Evolutionary conservation across 2,797 vertebrate species (phyloP).

Genomic region (Masticophis lateralis): DNA sequence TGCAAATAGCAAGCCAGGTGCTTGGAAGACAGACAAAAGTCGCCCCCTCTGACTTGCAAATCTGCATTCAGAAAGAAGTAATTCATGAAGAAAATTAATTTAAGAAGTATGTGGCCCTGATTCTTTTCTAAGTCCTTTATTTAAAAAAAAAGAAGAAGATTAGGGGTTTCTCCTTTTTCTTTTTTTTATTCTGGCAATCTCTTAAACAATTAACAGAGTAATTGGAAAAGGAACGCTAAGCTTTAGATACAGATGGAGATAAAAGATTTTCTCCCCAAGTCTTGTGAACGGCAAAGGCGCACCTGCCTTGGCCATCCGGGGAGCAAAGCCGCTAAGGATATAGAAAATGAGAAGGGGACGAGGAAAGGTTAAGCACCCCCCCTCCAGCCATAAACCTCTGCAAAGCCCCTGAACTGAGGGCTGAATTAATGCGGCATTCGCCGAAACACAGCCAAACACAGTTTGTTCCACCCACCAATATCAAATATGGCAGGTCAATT

Average conservation of each 20-base stretch:
- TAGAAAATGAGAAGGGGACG: slow-evolving; percentile 53
- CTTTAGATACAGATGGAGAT: slow-evolving; percentile 69
- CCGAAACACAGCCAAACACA: too few relatives aligned
- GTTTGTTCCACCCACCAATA: neutral
- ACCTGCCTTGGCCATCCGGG: slow-evolving; percentile 61
- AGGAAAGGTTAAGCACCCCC: slow-evolving; percentile 42
- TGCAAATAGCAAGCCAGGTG: slow-evolving; percentile 70
- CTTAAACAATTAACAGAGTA: slow-evolving; percentile 73
- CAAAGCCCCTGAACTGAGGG: neutral
- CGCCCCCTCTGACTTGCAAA: slow-evolving; percentile 57
- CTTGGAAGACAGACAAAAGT: slow-evolving; percentile 69
- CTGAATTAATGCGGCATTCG: neutral
- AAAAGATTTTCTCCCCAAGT: slow-evolving; percentile 62
- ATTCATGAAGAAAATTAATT: slow-evolving; percentile 76
- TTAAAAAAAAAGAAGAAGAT: slow-evolving; percentile 68
- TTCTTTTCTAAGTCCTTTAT: slow-evolving; percentile 68
- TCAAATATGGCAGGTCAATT: neutral
- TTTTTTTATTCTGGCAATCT: slow-evolving; percentile 69
- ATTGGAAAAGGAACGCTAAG: slow-evolving; percentile 70
- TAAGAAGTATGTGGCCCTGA: slow-evolving; percentile 71
- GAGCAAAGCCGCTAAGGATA: slow-evolving; percentile 52
- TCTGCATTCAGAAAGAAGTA: slow-evolving; percentile 68
- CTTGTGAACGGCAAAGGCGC: slow-evolving; percentile 56
- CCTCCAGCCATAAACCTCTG: slow-evolving; percentile 37
- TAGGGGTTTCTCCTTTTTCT: slow-evolving; percentile 66